These are phyloP conservation scores for Gerris buenoi DNA, from an alignment of 1,140 invertebrate genomes.

Conservation along the genomic window DNA sequence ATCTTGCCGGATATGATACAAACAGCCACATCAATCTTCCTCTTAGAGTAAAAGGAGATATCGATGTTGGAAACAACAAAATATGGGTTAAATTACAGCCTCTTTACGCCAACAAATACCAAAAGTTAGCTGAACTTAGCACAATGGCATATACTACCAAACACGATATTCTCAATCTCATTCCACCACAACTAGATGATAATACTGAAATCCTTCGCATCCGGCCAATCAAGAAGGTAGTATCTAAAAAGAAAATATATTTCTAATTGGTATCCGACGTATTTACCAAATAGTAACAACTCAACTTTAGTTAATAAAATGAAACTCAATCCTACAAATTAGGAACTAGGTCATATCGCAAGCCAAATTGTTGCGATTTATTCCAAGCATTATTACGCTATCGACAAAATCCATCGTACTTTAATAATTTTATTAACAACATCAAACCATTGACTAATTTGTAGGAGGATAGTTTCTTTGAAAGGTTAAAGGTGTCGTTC, in stretches of 20 bases:
- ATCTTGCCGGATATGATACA: slow-evolving; percentile 40
- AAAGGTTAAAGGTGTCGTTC: too few species aligned
- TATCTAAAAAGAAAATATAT: neutral
- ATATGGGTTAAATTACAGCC: slow-evolving; percentile 33
- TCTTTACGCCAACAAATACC: slow-evolving; percentile 30
- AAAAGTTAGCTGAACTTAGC: slow-evolving; percentile 37
- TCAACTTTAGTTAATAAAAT: neutral
- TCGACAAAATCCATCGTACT: too few species aligned
- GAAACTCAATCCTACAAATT: neutral
- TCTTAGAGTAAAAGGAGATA: slow-evolving; percentile 28
- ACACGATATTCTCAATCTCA: slow-evolving; percentile 36
- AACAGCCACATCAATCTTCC: slow-evolving; percentile 40
- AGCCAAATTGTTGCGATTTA: too few species aligned
- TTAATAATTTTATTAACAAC: too few species aligned
- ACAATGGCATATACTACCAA: slow-evolving; percentile 40
- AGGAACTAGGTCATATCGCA: too few species aligned
- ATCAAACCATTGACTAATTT: too few species aligned
- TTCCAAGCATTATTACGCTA: too few species aligned
- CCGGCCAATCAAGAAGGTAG: neutral
- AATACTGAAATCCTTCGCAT: neutral
- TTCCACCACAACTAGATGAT: neutral
- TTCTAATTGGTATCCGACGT: neutral
- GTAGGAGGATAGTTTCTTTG: too few species aligned
- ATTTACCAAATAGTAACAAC: neutral
- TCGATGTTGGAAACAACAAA: slow-evolving; percentile 33